Percentiles rank a stretch among this genome's conserved stretches.
phyloP scores from a whole-genome alignment of 2,797 vertebrate species.

The Rhynchotus rufescens region DNA sequence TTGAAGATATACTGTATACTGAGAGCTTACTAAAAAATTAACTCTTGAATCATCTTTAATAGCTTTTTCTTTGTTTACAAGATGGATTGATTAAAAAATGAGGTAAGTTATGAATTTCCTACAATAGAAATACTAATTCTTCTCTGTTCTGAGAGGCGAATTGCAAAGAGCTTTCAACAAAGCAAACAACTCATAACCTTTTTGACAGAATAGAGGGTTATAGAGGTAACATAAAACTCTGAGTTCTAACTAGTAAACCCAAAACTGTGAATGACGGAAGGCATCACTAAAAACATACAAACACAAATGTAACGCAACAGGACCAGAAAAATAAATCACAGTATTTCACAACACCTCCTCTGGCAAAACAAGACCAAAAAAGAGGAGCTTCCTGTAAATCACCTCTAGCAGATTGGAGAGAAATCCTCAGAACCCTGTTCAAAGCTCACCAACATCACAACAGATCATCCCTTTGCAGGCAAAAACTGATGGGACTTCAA shows the following conservation, averaged over 20 bases:
- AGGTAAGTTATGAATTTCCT: conserved; percentile 38
- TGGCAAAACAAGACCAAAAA: background rate
- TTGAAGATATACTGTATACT: conserved; percentile 24
- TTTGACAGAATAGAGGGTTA: conserved; percentile 17
- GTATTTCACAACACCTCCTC: background rate
- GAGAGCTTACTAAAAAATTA: conserved; percentile 46
- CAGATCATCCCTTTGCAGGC: background rate
- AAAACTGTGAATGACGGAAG: background rate
- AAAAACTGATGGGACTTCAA: background rate
- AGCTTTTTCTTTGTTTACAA: conserved; percentile 52
- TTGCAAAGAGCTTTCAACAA: conserved; percentile 29
- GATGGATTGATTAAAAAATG: conserved; percentile 44
- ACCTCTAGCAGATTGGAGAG: background rate
- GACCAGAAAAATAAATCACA: background rate
- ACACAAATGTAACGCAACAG: background rate
- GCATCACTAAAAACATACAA: background rate
- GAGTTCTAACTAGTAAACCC: conserved; percentile 16
- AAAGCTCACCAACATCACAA: background rate
- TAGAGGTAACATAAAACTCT: background rate
- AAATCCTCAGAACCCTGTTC: background rate
- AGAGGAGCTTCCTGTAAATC: background rate
- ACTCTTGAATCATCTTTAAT: conserved; percentile 46
- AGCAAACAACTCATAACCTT: background rate
- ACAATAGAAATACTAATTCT: conserved; percentile 46
- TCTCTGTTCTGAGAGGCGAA: conserved; percentile 48